Base-by-base conservation (phyloP, 2,888 invertebrate species). In the Pristionchus arcanus region DNA sequence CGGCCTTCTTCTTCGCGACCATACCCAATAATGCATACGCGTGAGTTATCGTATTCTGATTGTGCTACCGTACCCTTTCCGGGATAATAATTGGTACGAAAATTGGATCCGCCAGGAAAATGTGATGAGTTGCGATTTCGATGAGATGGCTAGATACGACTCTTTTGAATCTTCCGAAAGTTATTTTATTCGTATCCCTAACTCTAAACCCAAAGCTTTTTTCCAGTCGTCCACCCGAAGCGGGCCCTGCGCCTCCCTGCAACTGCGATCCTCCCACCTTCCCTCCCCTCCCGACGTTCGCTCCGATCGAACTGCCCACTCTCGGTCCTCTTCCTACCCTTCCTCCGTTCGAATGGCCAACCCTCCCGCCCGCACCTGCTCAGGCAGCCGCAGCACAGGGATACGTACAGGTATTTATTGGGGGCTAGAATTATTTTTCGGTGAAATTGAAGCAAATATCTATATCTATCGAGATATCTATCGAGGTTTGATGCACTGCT, bases 1-100 rank as follows among this genome's bases (percentile, higher is more conserved):
- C 87, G 31, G 87, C 87, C 49, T 87, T 87, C 87, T 68, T 87
- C 87, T 87, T 87, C 68, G 49, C 25, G 21, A 66, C 37, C 49
- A 68, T 87, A 7, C 87, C 87, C 49, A 25, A 63, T n/a, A 87
- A 84, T 59, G 31, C n/a, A 1, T 87, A 87, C 25, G 87, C 42
- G 87, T 87, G 53, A 63, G 87, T 84, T 28, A 15, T 13, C 63
- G 21, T 25, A 11, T 9, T 59, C 59, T 59, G 9, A 21, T 21
- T 25, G 21, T 59, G 13, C 21, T 59, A 21, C 19, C 19, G 21
- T 63, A 63, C 25, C 25, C 63, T 7, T 59, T 59, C 2, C 13
- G 3, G 63, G 0, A n/a, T 21, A 25, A 74, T 28, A 34, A n/a
- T n/a, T n/a, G n/a, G n/a, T n/a, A n/a, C n/a, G n/a, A n/a, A n/a